Evolutionary conservation across 2,888 invertebrate genomes (phyloP).

Genomic region (Tenthredo amoena): DNA sequence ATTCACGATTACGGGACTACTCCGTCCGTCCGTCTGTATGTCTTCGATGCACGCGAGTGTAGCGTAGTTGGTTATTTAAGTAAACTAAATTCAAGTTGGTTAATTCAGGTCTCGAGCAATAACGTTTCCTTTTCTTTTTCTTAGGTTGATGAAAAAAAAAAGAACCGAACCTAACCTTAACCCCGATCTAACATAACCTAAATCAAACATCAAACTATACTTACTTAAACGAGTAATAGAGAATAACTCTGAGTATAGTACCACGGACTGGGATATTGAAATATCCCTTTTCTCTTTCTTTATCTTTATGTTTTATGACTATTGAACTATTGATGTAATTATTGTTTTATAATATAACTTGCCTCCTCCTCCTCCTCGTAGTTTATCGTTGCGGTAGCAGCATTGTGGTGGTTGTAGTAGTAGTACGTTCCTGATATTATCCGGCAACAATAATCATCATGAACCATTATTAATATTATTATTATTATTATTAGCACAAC

Average conservation of each 20-base stretch:
- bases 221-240: neutral
- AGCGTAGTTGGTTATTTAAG: too few species aligned
- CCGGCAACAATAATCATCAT: conserved; percentile 21
- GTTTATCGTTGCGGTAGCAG: conserved; percentile 11
- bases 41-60: neutral
- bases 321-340: too few species aligned
- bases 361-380: conserved; percentile 3
- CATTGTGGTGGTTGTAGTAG: conserved; percentile 8
- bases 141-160: neutral
- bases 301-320: neutral
- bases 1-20: conserved; percentile 25
- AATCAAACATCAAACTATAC: neutral
- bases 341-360: neutral
- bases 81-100: too few species aligned
- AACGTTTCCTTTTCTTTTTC: neutral
- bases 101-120: too few species aligned
- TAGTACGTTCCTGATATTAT: conserved; percentile 5
- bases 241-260: too few species aligned
- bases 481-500: neutral
- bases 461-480: conserved; percentile 2
- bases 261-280: too few species aligned
- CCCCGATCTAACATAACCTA: too few species aligned
- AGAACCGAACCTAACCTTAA: too few species aligned
- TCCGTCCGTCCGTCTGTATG: neutral
- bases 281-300: neutral